These are phyloP conservation scores for Listronotus bonariensis DNA, from an alignment of 1,140 invertebrate genomes.

Conservation along the genomic window DNA sequence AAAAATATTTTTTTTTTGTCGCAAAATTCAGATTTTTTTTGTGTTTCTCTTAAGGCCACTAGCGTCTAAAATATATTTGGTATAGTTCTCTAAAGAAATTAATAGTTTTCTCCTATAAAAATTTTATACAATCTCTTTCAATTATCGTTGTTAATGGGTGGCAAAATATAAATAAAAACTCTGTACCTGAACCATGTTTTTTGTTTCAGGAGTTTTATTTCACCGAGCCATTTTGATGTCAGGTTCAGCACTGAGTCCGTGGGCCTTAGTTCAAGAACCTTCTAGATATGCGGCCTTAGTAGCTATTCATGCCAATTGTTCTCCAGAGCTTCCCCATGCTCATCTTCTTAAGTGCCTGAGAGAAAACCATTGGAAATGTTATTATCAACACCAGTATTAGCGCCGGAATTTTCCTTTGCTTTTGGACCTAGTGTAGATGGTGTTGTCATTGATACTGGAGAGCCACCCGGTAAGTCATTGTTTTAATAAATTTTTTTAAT, in stretches of 20 bases:
- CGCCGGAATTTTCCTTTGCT: slow-evolving; percentile 82
- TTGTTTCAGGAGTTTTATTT: slow-evolving; percentile 79
- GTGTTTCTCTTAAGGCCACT: too few species aligned
- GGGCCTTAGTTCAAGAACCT: slow-evolving; percentile 88
- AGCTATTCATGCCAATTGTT: slow-evolving; percentile 85
- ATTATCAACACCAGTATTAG: slow-evolving; percentile 74
- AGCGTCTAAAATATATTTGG: too few species aligned
- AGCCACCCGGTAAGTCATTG: slow-evolving; percentile 59
- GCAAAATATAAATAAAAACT: too few species aligned
- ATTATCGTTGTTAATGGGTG: too few species aligned
- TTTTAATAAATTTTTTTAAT: not conserved
- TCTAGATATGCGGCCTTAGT: slow-evolving; percentile 84
- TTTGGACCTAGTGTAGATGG: slow-evolving; percentile 92
- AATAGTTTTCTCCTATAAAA: too few species aligned
- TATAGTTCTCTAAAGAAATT: too few species aligned
- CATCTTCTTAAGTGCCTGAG: slow-evolving; percentile 82
- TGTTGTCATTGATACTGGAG: slow-evolving; percentile 80
- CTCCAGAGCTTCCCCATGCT: slow-evolving; percentile 71
- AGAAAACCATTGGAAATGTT: slow-evolving; percentile 75
- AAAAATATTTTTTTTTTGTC: too few species aligned
- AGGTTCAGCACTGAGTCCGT: slow-evolving; percentile 90
- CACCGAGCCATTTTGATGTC: slow-evolving; percentile 94
- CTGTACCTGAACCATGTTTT: too few species aligned
- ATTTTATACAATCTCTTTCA: too few species aligned
- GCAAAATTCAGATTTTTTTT: too few species aligned